Evolutionary conservation across 23 tunicate genomes (phyloP), one percentile per base, ranked within the genome.

Genomic region (Trididemnum nubilum): DNA sequence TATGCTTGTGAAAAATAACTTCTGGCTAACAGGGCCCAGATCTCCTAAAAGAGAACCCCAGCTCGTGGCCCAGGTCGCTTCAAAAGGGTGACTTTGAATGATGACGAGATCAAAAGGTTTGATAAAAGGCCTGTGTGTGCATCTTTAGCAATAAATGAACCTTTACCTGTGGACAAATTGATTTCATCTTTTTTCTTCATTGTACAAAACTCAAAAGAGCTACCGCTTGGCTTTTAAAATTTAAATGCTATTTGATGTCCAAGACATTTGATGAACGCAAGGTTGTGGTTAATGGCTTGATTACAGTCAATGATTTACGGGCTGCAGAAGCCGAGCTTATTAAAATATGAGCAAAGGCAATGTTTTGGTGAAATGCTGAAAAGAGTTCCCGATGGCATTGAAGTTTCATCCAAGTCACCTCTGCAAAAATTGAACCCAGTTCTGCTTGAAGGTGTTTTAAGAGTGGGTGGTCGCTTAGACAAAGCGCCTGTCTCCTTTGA

Each of bases 391-490:
- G 32, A 73, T 4, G 58, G 31, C 29, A 21, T 19, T 2, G 12
- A 2, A 9, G 18, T 40, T 21, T 21, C 26, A 21, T 21, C 28
- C 58, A 38, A 33, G 54, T 52, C 70, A 3, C 5, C 66, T 74
- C 23, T 77, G 4, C 2, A 12, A 12, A 77, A 77, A 36, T 18
- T 77, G 4, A 54, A 77, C 26, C 82, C 82, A 9, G 26, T 77
- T 31, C 24, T 54, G 5, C 24, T 54, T 27, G 36, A 51, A 26
- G 36, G 28, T 22, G 31, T 73, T 7, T 23, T 29, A 28, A 32
- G 58, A 37, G 78, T 73, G 12, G 78, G 78, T 3, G 78, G 58
- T 3, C 78, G 78, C 2, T 73, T 73, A 5, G 78, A 26, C 29
- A 36, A 21, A 21, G 78, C 78, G 25, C 30, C 57, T 36, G 32